Evolutionary conservation across 2,888 invertebrate genomes (phyloP), one percentile per base, ranked within the genome.

Genomic region (Oligia strigilis): DNA sequence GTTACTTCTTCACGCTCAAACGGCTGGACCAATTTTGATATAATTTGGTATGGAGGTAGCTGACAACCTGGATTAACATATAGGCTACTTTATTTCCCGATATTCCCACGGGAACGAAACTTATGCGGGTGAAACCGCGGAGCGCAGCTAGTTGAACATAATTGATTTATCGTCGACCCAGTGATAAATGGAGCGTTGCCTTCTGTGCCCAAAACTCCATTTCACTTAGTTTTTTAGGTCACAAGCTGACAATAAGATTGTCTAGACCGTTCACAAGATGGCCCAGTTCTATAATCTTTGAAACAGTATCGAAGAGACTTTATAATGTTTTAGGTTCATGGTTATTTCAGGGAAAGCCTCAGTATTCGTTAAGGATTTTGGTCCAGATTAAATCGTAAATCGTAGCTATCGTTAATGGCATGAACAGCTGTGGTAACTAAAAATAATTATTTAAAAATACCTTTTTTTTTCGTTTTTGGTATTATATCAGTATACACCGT

Each of bases 211-310:
- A 72, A 75, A 79, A 85, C 43, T 87, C 66, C 60, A 86, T 90
- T 89, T 86, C 73, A 85, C 69, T 81, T 80, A 85, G 85, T 82
- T 83, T 84, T 87, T 83, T 77, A 83, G 87, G 82, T 82, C 87
- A 80, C 82, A 46, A 67, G 60, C 70, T 73, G 40, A 69, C 73
- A 85, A 81, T 80, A 81, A 74, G 75, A 86, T 77, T 69, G 82
- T 81, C 86, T 88, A 86, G 82, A 86, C 76, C 46, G 36, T 62
- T 69, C 58, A 71, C 65, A 58, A 40, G 64, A 72, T 67, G 81
- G 60, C 83, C 69, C 43, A 66, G 66, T 80, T 85, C 19, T 60
- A 77, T 77, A 72, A 77, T 58, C 13, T 46, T 74, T 60, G 2
- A 64, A 85, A 73, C 19, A 43, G 29, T 66, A 67, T 75, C 52